Evolutionary conservation across 2,113 vertebrate species (phyloP).

Genomic region (Ranitomeya imitator): DNA sequence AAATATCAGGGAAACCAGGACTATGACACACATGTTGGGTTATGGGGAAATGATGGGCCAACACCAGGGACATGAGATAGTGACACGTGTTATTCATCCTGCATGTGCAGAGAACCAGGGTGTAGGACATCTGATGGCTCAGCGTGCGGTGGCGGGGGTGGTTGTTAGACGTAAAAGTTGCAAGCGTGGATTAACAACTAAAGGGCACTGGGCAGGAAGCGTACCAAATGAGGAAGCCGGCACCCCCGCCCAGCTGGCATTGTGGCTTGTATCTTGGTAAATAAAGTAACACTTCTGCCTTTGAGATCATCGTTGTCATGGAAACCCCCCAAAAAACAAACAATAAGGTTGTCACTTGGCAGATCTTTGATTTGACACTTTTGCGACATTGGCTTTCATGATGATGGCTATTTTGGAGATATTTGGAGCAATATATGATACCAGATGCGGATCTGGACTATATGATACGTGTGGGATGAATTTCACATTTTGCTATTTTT

Average conservation of each 20-base stretch:
- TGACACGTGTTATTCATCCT: neutral
- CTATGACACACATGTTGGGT: no score
- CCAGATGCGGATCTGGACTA: neutral
- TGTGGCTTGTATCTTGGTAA: neutral
- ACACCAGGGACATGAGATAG: neutral
- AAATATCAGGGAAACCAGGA: no score
- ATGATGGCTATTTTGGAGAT: neutral
- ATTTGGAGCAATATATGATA: neutral
- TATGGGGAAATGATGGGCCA: no score
- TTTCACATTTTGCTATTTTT: no score
- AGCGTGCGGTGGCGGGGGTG: neutral
- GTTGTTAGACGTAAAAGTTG: neutral
- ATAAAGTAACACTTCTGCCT: conserved; percentile 9
- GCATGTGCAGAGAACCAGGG: neutral
- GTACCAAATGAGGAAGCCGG: neutral
- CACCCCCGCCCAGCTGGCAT: neutral
- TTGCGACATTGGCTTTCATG: neutral
- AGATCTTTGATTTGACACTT: neutral
- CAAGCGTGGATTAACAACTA: neutral
- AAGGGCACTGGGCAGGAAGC: neutral
- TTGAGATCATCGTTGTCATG: neutral
- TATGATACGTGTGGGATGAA: neutral
- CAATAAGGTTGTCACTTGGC: neutral
- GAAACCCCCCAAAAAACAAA: neutral
- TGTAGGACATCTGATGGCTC: neutral